A percentile compares a stretch with the other conserved stretches of the same genome.
Evolutionary conservation across 2,888 invertebrate species (phyloP).

Genomic region (Tinea trinotella): DNA sequence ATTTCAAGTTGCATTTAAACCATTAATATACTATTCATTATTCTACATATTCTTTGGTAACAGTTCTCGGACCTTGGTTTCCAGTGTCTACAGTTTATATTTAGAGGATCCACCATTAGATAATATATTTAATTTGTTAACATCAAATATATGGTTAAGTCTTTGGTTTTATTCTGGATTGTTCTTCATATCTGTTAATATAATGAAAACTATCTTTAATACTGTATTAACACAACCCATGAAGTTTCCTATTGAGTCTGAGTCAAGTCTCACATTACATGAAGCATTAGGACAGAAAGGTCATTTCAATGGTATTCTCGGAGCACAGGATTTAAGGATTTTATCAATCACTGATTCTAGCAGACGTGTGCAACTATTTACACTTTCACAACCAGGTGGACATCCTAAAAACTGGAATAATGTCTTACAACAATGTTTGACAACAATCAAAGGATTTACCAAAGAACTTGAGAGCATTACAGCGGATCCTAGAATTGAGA

Average conservation of each 20-base stretch:
- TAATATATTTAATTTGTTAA: conserved; percentile 55
- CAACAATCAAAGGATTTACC: conserved; percentile 75
- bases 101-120: conserved; percentile 66
- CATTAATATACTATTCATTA: conserved; percentile 73
- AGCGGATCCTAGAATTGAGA: conserved; percentile 38
- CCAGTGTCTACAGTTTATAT: conserved; percentile 66
- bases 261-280: conserved; percentile 65
- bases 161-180: conserved; percentile 79
- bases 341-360: conserved; percentile 74
- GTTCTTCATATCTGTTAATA: conserved; percentile 78
- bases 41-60: conserved; percentile 76
- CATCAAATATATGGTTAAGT: conserved; percentile 71
- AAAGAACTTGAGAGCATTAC: conserved; percentile 71
- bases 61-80: conserved; percentile 62
- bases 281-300: conserved; percentile 75
- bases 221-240: conserved; percentile 80
- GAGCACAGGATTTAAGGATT: conserved; percentile 80
- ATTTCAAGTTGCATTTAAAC: conserved; percentile 72
- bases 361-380: conserved; percentile 78
- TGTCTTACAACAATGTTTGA: conserved; percentile 75
- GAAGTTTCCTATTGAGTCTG: conserved; percentile 74
- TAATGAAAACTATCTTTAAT: conserved; percentile 79
- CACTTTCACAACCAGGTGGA: conserved; percentile 85
- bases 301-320: conserved; percentile 82
- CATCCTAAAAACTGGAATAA: conserved; percentile 91